phyloP scores from a whole-genome alignment of 92 coral and sea anemone genomes.

The Siderastrea siderea region DNA sequence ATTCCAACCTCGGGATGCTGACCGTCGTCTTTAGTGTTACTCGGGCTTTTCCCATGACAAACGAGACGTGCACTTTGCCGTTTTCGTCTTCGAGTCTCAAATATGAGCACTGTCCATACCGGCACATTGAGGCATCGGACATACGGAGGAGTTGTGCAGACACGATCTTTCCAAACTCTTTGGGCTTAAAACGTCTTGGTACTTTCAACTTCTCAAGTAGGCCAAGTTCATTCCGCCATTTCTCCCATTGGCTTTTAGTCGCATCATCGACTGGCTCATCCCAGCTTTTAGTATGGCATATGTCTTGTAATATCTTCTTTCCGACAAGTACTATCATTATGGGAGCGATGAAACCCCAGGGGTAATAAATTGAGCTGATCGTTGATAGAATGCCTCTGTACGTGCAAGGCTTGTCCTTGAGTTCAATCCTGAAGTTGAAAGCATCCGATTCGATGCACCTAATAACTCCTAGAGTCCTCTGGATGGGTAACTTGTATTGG shows the following conservation, averaged over 20 bases:
- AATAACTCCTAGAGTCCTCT: slow-evolving; percentile 51
- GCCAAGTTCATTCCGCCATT: no score
- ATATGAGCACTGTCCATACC: slow-evolving; percentile 48
- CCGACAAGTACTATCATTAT: slow-evolving; percentile 37
- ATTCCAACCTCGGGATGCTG: neutral
- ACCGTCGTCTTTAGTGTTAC: slow-evolving; percentile 64
- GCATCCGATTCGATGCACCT: slow-evolving; percentile 58
- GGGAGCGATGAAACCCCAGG: slow-evolving; percentile 49
- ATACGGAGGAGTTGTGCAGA: no score
- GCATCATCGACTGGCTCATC: slow-evolving; percentile 34
- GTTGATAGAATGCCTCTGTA: neutral
- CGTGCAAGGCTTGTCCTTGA: slow-evolving; percentile 60
- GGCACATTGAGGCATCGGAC: no score
- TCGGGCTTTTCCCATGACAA: slow-evolving; percentile 63
- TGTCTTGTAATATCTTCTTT: slow-evolving; percentile 59
- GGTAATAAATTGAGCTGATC: slow-evolving; percentile 45
- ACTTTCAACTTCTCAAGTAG: slow-evolving; percentile 47
- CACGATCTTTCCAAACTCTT: no score
- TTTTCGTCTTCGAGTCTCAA: slow-evolving; percentile 19
- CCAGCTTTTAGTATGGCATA: slow-evolving; percentile 48
- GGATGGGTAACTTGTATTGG: slow-evolving; percentile 52
- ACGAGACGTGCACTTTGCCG: slow-evolving; percentile 50
- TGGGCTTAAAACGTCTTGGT: slow-evolving; percentile 73
- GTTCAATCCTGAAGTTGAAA: slow-evolving; percentile 34
- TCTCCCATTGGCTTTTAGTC: no score